phyloP scores from a whole-genome alignment of 2,797 vertebrate species.

The Sebastes dallii region DNA sequence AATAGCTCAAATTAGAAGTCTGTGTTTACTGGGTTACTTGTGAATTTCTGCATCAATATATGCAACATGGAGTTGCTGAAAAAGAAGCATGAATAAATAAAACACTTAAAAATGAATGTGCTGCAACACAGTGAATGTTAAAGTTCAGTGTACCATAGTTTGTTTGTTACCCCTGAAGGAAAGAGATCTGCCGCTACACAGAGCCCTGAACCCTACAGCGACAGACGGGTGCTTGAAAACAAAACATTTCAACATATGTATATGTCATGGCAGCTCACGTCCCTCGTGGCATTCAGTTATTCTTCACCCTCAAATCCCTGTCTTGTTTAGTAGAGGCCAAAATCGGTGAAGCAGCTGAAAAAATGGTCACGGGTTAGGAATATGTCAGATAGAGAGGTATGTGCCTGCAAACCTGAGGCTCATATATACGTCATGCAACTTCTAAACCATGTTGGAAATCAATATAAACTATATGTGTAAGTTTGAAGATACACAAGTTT shows the following conservation, averaged over 20 bases:
- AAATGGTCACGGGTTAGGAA: background rate
- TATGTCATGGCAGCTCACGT: background rate
- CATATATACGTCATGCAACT: background rate
- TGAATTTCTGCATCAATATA: background rate
- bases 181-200: background rate
- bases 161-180: background rate
- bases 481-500: background rate
- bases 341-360: background rate
- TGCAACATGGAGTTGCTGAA: background rate
- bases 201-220: background rate
- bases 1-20: background rate
- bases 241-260: background rate
- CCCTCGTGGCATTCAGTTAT: background rate
- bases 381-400: background rate
- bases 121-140: background rate
- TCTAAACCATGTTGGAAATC: background rate
- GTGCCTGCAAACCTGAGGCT: background rate
- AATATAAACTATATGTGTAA: background rate
- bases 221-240: background rate
- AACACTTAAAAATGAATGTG: background rate
- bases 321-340: background rate
- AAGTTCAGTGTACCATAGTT: background rate
- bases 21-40: background rate
- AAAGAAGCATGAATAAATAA: background rate
- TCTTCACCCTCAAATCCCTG: background rate